Evolutionary conservation across 2,888 invertebrate species (phyloP).

Genomic region (Cosmia trapezina): DNA sequence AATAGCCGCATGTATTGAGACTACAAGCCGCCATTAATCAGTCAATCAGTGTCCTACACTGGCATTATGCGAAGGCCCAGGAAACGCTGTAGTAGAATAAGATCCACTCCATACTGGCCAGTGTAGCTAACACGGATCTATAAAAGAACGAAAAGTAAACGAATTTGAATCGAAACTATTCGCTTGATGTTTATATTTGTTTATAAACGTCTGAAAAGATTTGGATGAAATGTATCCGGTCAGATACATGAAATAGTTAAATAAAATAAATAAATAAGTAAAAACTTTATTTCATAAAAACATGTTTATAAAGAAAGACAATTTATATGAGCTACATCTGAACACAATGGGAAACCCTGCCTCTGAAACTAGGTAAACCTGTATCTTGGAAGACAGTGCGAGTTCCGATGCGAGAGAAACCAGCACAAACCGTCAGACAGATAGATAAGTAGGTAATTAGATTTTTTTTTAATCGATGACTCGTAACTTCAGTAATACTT

Average conservation of each 20-base stretch:
- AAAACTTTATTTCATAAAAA: too few species aligned
- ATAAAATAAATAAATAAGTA: too few species aligned
- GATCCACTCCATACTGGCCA: slow-evolving; percentile 4
- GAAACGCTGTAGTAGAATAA: not conserved
- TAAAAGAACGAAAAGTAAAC: not conserved
- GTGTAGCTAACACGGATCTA: too few species aligned
- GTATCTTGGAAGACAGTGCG: too few species aligned
- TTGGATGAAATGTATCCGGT: not conserved
- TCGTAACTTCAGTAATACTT: not conserved
- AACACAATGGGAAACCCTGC: too few species aligned
- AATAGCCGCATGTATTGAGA: not conserved
- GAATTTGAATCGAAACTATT: not conserved
- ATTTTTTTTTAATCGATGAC: too few species aligned
- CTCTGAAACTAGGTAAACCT: too few species aligned
- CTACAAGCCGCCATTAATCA: slow-evolving; percentile 10
- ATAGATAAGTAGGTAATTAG: not conserved
- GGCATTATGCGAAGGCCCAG: not conserved
- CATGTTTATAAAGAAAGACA: too few species aligned
- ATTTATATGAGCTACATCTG: too few species aligned
- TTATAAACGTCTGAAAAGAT: not conserved
- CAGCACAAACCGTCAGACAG: not conserved
- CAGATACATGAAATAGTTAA: not conserved
- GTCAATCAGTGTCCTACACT: not conserved
- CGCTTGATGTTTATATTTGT: not conserved
- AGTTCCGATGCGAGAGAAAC: not conserved